Conservation (phyloP, 2,797 vertebrate genomes). For the Sebastes paucispinis region DNA sequence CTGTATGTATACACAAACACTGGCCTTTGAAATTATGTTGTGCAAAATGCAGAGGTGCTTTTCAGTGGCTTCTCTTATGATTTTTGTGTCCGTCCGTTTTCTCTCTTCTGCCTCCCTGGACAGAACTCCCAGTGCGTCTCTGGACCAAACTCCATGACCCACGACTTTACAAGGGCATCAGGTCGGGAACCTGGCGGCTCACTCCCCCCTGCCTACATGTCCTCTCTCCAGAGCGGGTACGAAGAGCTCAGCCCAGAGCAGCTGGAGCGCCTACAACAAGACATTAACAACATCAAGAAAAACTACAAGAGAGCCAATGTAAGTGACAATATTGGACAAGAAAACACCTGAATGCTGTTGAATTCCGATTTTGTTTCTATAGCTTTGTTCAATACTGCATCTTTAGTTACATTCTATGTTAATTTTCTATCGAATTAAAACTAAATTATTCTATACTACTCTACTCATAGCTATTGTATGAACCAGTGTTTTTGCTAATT, state of each 20-base stretch:
- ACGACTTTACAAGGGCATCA: constrained; percentile 79
- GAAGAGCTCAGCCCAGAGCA: constrained; percentile 87
- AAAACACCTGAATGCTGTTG: not conserved
- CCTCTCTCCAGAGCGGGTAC: constrained; percentile 85
- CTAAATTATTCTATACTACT: not conserved
- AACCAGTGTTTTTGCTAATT: not conserved
- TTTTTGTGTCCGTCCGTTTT: not conserved
- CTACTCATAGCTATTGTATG: not conserved
- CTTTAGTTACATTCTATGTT: not conserved
- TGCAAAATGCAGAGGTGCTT: not conserved
- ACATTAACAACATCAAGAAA: constrained; percentile 83
- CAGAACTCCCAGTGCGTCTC: constrained; percentile 88
- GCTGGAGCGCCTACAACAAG: constrained; percentile 82
- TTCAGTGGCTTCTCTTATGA: not conserved
- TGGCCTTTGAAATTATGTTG: not conserved
- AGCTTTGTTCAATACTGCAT: not conserved
- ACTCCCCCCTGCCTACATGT: constrained; percentile 80
- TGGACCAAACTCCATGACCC: constrained; percentile 84
- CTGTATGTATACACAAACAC: not conserved
- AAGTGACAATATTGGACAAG: constrained; percentile 15
- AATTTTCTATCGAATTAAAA: not conserved
- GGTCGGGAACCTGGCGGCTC: constrained; percentile 77
- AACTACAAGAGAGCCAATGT: constrained; percentile 85
- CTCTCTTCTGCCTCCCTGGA: not conserved
- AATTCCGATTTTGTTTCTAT: not conserved